Evolutionary conservation across 2,113 vertebrate species (phyloP).

Genomic region (Mustelus asterias): DNA sequence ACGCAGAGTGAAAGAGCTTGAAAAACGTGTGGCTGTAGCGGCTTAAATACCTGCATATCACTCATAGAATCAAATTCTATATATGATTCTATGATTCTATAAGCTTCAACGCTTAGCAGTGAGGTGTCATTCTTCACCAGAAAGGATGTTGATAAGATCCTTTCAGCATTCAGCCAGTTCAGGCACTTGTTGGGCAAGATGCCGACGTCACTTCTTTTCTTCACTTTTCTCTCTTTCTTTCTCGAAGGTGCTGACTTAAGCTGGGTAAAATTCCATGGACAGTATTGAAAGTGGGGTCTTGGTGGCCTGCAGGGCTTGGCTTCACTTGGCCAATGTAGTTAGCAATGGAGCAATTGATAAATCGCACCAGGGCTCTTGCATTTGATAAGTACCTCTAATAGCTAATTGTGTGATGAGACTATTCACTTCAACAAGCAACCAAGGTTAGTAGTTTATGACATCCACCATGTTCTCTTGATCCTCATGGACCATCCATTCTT

Average conservation of each 20-base stretch:
- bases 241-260: not conserved
- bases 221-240: not conserved
- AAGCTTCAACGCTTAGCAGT: not conserved
- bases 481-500: not conserved
- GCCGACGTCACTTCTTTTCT: not conserved
- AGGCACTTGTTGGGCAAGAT: not conserved
- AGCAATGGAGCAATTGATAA: not conserved
- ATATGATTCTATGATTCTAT: not conserved
- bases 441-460: not conserved
- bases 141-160: not conserved
- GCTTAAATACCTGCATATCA: not conserved
- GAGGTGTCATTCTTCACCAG: not conserved
- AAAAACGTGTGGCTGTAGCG: not conserved
- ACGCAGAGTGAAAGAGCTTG: not conserved
- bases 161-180: not conserved
- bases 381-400: not conserved
- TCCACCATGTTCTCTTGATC: not conserved
- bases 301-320: not conserved
- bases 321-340: not conserved
- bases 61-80: no score
- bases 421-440: not conserved
- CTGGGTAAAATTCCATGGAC: not conserved
- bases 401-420: not conserved
- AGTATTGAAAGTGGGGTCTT: not conserved
- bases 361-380: not conserved